A percentile compares a stretch with the other conserved stretches of the same genome.
These are phyloP conservation scores for Barbus barbus DNA, from an alignment of 2,113 vertebrate genomes.

Conservation along the genomic window DNA sequence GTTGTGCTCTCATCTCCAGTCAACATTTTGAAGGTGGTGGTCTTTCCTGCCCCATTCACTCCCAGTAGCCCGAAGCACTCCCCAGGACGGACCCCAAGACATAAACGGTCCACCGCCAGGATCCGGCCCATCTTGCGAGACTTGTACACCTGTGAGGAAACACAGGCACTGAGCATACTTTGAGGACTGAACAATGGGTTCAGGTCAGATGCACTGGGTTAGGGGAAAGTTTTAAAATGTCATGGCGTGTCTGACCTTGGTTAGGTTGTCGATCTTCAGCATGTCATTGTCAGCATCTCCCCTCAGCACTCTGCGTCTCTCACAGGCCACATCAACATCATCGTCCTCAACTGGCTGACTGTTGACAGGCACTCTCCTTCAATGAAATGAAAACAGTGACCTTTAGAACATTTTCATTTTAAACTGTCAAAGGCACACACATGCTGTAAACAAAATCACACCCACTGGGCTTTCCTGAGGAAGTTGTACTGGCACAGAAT, in stretches of 20 bases:
- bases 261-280: constrained; percentile 95
- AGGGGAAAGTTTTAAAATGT: background rate
- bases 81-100: constrained; percentile 88
- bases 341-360: constrained; percentile 89
- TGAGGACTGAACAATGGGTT: background rate
- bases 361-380: constrained; percentile 86
- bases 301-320: constrained; percentile 86
- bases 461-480: constrained; percentile 88
- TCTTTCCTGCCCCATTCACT: constrained; percentile 92
- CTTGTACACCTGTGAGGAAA: constrained; percentile 84
- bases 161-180: background rate
- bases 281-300: constrained; percentile 90
- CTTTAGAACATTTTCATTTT: background rate
- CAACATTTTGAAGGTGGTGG: constrained; percentile 97
- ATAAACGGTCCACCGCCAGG: constrained; percentile 90
- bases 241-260: constrained; percentile 78
- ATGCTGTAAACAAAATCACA: constrained; percentile 2
- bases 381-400: background rate
- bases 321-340: constrained; percentile 87
- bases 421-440: constrained; percentile 73
- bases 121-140: constrained; percentile 93
- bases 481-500: constrained; percentile 98
- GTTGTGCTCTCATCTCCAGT: constrained; percentile 93
- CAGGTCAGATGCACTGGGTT: background rate
- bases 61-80: constrained; percentile 94